Evolutionary conservation across 2,888 invertebrate species (phyloP), one percentile per base, ranked within the genome.

Genomic region (Prosopocoilus inquinatus): DNA sequence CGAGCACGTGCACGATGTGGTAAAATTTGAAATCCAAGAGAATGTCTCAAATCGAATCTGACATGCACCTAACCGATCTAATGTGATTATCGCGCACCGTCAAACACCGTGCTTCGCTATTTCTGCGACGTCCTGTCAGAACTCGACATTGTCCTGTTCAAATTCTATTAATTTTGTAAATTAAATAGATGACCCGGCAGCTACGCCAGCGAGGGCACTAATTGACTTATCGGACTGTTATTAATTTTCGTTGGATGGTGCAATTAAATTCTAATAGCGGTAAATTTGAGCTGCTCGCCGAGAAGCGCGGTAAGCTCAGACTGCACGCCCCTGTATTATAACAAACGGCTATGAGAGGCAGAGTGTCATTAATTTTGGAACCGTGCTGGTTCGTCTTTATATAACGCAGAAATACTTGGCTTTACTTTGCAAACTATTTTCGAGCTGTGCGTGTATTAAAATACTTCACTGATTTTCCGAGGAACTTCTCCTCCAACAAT

Each of bases 41-140:
- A 41, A 16, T 41, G 41, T 41, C 41, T 41, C 9, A 41, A 41
- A 41, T 41, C 16, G 41, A 41, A 41, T 41, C 15, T 9, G 41
- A 15, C 41, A 41, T 41, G 41, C 41, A 41, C 16, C 41, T 41
- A 41, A 41, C 41, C 41, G 41, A 41, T 41, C 41, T 41, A 41
- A 41, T 15, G 12, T 15, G 41, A 41, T 41, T 41, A 41, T 41
- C 41, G 9, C 16, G 41, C 41, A 41, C 12, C 41, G 12, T 15
- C 41, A 16, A 41, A 16, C 41, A 15, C 12, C 41, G 15, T 16
- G 41, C 41, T 41, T 15, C 41, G 9, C 13, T 41, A 28, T 41
- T 11, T 16, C 9, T 36, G 9, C 16, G 41, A 13, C 41, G 41
- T 15, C 15, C 13, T 16, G 12, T 28, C 20, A 7, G 1, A 28